phyloP scores from a whole-genome alignment of 2,113 vertebrate genomes.

The Ciconia stormi region DNA sequence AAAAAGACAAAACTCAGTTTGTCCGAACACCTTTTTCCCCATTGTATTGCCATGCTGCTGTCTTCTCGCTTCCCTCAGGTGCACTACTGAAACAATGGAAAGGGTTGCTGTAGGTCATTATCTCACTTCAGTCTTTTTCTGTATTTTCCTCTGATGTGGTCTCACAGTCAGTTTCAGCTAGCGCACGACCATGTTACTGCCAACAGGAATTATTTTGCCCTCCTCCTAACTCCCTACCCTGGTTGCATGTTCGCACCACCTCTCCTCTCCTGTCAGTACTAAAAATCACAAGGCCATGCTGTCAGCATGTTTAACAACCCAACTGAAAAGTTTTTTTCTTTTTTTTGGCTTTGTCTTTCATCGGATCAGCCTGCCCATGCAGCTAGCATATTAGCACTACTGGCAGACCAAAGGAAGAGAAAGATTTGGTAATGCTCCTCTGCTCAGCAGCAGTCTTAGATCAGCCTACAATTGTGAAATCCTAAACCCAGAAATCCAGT shows the following conservation, averaged over 20 bases:
- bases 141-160: background rate
- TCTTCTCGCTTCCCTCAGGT: background rate
- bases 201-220: background rate
- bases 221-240: background rate
- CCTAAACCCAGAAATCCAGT: background rate
- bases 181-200: fast-evolving
- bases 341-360: background rate
- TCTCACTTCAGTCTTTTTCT: background rate
- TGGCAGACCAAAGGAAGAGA: background rate
- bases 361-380: background rate
- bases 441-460: background rate
- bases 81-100: background rate
- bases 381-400: background rate
- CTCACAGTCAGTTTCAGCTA: background rate
- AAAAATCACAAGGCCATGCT: background rate
- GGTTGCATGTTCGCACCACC: background rate
- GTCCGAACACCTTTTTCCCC: background rate
- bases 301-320: background rate
- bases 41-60: background rate
- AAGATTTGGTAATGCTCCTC: background rate
- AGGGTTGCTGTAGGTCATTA: background rate
- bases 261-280: background rate
- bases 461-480: background rate
- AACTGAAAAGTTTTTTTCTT: background rate
- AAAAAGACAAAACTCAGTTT: background rate